phyloP scores from a whole-genome alignment of 1,140 invertebrate genomes.

The Orchesella cincta region DNA sequence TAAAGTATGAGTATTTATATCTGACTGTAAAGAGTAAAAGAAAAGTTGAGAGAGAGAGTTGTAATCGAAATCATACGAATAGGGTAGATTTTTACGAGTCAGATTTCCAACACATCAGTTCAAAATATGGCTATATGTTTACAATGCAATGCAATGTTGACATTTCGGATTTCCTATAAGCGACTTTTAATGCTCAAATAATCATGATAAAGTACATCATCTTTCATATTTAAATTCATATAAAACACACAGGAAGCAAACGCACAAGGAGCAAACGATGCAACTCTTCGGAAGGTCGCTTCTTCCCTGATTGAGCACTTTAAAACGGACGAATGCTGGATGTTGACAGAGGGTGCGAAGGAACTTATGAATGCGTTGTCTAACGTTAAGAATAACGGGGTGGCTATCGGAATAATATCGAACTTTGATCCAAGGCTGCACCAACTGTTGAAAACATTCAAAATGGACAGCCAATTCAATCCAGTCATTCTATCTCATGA shows the following conservation, averaged over 20 bases:
- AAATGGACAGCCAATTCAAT: slow-evolving; percentile 70
- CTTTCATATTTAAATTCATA: neutral
- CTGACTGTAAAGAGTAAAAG: too few relatives aligned
- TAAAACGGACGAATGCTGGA: slow-evolving; percentile 70
- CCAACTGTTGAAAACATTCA: slow-evolving; percentile 66
- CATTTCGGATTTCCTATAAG: too few relatives aligned
- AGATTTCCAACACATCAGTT: too few relatives aligned
- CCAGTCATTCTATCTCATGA: slow-evolving; percentile 79
- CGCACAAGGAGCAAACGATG: slow-evolving; percentile 49
- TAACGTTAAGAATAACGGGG: slow-evolving; percentile 43
- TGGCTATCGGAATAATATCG: slow-evolving; percentile 74
- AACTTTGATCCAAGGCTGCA: slow-evolving; percentile 83
- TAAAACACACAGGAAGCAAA: slow-evolving; percentile 20
- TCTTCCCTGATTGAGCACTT: slow-evolving; percentile 66
- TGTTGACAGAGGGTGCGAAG: slow-evolving; percentile 65
- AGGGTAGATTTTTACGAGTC: too few relatives aligned
- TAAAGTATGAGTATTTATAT: too few relatives aligned
- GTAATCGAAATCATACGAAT: too few relatives aligned
- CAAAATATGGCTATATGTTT: too few relatives aligned
- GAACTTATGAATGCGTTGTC: slow-evolving; percentile 66
- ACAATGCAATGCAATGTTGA: too few relatives aligned
- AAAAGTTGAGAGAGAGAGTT: too few relatives aligned
- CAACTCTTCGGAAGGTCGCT: slow-evolving; percentile 61
- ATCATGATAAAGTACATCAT: too few relatives aligned
- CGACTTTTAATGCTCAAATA: too few relatives aligned